Conservation (phyloP, 1,140 invertebrate genomes). For the Samia ricini region DNA sequence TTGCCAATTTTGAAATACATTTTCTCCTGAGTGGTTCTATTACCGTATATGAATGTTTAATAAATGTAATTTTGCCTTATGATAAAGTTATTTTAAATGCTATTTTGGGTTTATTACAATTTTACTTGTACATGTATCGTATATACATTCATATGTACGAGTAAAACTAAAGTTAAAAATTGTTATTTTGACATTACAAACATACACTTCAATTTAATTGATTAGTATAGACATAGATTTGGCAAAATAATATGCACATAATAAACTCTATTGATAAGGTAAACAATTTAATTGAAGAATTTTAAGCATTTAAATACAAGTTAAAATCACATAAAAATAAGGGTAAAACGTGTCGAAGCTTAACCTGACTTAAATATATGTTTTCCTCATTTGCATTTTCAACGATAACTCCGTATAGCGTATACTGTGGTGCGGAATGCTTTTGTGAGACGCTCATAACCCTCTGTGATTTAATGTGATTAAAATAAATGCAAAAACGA, state of each 20-base stretch:
- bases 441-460: constrained; percentile 2
- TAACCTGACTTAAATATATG: constrained; percentile 8
- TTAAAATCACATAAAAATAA: constrained; percentile 1
- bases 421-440: constrained; percentile 6
- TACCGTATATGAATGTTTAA: not conserved
- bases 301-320: not conserved
- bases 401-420: constrained; percentile 9
- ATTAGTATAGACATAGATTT: too few species aligned
- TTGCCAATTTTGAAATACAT: constrained; percentile 44
- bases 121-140: too few species aligned
- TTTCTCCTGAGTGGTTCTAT: constrained; percentile 20
- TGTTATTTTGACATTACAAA: too few species aligned
- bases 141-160: too few species aligned
- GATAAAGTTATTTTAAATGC: not conserved
- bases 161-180: too few species aligned
- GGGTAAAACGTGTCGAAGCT: constrained; percentile 1
- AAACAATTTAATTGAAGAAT: not conserved
- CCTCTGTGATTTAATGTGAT: constrained; percentile 13
- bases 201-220: too few species aligned
- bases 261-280: too few species aligned
- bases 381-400: constrained; percentile 9
- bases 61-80: not conserved
- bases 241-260: too few species aligned
- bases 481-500: constrained; percentile 21
- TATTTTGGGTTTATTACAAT: too few species aligned